Evolutionary conservation across 1,140 invertebrate genomes (phyloP).

Genomic region (Drosophila pandora): DNA sequence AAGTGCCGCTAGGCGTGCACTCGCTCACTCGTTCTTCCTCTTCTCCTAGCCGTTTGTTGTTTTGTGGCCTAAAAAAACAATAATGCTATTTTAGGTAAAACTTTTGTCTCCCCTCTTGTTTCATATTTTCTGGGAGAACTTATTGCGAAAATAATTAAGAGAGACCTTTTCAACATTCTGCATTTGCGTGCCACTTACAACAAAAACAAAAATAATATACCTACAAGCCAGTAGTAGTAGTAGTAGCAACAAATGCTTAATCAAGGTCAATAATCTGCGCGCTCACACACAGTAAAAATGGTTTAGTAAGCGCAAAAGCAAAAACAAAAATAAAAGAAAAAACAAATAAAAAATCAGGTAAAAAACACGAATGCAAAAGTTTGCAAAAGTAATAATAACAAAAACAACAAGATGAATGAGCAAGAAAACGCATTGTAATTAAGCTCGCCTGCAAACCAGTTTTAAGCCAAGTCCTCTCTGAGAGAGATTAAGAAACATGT

Average conservation of each 20-base stretch:
- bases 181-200: conserved; percentile 55
- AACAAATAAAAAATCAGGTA: conserved; percentile 54
- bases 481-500: conserved; percentile 11
- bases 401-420: conserved; percentile 25
- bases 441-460: conserved; percentile 74
- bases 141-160: conserved; percentile 19
- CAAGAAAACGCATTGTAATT: conserved; percentile 74
- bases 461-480: conserved; percentile 34
- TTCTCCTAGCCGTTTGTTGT: conserved; percentile 28
- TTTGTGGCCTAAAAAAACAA: conserved; percentile 46
- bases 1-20: conserved; percentile 75
- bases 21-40: conserved; percentile 38
- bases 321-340: conserved; percentile 28
- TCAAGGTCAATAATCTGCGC: conserved; percentile 78
- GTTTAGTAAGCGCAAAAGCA: conserved; percentile 54
- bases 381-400: conserved; percentile 53
- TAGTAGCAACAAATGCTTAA: conserved; percentile 59
- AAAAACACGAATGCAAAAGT: conserved; percentile 67
- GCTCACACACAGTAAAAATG: conserved; percentile 57
- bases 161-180: background rate
- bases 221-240: conserved; percentile 15
- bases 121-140: conserved; percentile 29
- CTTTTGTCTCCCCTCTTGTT: conserved; percentile 46
- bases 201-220: conserved; percentile 9
- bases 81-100: conserved; percentile 77